Evolutionary conservation across 30 jellyfish, hydroid and myxozoan species (phyloP).

Genomic region (Aurelia aurita complex sp. Pacific): DNA sequence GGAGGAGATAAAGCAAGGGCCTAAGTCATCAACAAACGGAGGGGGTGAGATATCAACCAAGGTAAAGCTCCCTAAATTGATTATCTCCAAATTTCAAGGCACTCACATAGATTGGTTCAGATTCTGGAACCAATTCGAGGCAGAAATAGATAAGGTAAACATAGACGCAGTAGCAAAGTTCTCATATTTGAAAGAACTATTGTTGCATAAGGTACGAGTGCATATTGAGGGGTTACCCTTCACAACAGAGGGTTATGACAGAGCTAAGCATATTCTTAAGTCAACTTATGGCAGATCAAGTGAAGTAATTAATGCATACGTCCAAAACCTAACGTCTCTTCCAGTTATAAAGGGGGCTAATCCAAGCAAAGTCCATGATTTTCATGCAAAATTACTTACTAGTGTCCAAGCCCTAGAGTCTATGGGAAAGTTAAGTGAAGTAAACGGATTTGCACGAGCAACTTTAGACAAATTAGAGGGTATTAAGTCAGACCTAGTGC

Average conservation of each 20-base stretch:
- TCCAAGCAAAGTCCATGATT: background rate
- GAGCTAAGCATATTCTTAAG: constrained; percentile 65
- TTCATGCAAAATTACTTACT: too few species aligned
- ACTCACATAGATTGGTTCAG: constrained; percentile 1
- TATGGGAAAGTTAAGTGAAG: constrained; percentile 47
- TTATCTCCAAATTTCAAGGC: constrained; percentile 51
- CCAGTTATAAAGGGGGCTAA: constrained; percentile 16
- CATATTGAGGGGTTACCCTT: constrained; percentile 60
- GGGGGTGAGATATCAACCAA: constrained; percentile 19
- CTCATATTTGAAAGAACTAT: constrained; percentile 66
- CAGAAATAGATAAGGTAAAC: too few species aligned
- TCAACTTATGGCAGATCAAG: constrained; percentile 73
- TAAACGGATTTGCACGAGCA: constrained; percentile 51
- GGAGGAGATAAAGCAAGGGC: constrained; percentile 35
- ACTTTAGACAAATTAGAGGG: constrained; percentile 75
- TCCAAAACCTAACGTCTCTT: constrained; percentile 59
- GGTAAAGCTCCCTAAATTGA: constrained; percentile 61
- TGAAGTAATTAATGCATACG: too few species aligned
- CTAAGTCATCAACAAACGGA: constrained; percentile 22
- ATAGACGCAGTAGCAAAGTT: constrained; percentile 1
- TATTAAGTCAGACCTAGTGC: constrained; percentile 57
- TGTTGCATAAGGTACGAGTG: constrained; percentile 33
- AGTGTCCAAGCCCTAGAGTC: constrained; percentile 71
- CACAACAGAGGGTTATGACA: constrained; percentile 75
- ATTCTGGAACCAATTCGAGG: too few species aligned